Evolutionary conservation across 2,888 invertebrate species (phyloP).

Genomic region (Heliothis peltigera): DNA sequence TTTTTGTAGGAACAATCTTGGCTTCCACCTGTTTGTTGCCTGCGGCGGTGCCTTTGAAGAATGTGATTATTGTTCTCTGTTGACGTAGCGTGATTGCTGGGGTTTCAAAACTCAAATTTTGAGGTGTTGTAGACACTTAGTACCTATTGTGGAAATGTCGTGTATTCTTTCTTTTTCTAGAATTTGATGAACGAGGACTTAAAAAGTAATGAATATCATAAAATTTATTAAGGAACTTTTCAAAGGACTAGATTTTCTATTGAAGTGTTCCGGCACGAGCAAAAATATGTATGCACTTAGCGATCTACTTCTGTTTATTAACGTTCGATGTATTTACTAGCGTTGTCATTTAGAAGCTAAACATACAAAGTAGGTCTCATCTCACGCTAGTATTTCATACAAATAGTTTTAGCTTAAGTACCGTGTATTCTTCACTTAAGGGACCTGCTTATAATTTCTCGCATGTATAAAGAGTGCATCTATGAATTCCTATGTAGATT

Average conservation of each 20-base stretch:
- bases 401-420: neutral
- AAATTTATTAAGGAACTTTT: constrained; percentile 2
- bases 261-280: no score
- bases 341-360: no score
- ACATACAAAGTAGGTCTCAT: no score
- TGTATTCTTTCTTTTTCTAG: constrained; percentile 14
- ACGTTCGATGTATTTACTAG: no score
- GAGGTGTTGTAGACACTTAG: constrained; percentile 7
- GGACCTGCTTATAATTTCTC: constrained; percentile 4
- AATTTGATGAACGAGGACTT: constrained; percentile 2
- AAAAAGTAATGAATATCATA: no score
- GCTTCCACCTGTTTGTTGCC: neutral
- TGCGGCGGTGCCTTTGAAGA: constrained; percentile 14
- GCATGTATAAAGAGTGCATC: neutral
- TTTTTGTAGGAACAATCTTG: constrained; percentile 12
- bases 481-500: no score
- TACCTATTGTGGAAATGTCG: constrained; percentile 5
- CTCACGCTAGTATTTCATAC: neutral
- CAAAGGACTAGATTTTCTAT: no score
- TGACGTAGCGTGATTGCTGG: constrained; percentile 15
- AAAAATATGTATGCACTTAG: no score
- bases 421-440: constrained; percentile 3
- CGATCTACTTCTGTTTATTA: no score
- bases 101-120: constrained; percentile 14
- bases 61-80: constrained; percentile 20